Conservation (phyloP, 2,113 vertebrate genomes). For the Hippoglossus stenolepis region DNA sequence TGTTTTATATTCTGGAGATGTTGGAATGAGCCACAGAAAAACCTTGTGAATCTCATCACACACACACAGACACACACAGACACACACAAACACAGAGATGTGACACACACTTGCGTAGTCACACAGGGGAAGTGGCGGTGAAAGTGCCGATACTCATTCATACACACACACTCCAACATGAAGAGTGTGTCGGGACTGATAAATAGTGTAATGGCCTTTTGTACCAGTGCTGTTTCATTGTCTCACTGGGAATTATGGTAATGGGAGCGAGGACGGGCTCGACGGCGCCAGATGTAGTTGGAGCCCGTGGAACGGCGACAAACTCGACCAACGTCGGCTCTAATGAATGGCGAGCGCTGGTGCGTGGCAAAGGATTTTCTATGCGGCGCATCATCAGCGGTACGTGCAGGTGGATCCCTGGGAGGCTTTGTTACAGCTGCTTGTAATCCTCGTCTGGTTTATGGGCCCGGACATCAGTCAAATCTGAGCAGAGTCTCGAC, state of each 20-base stretch:
- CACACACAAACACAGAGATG: neutral
- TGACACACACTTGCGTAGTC: neutral
- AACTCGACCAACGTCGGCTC: neutral
- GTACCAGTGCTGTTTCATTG: constrained; percentile 15
- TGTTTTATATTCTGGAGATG: no score
- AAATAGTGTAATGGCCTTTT: constrained; percentile 25
- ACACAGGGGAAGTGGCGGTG: constrained; percentile 1
- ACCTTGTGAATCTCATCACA: no score
- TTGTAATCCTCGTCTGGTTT: neutral
- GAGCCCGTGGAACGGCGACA: constrained; percentile 10
- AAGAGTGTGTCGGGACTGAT: constrained; percentile 11
- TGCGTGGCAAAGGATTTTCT: constrained; percentile 4
- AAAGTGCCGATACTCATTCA: neutral
- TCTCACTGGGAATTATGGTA: neutral
- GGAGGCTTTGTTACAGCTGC: constrained; percentile 15
- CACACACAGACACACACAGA: no score
- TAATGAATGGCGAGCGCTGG: neutral
- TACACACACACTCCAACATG: neutral
- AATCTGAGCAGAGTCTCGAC: no score
- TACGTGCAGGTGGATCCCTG: neutral
- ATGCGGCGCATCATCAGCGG: neutral
- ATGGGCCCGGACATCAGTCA: neutral
- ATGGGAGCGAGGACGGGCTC: neutral
- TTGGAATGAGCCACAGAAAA: no score
- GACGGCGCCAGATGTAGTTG: constrained; percentile 13